Conservation (phyloP, 2,113 vertebrate species). For the Arothron firmamentum region DNA sequence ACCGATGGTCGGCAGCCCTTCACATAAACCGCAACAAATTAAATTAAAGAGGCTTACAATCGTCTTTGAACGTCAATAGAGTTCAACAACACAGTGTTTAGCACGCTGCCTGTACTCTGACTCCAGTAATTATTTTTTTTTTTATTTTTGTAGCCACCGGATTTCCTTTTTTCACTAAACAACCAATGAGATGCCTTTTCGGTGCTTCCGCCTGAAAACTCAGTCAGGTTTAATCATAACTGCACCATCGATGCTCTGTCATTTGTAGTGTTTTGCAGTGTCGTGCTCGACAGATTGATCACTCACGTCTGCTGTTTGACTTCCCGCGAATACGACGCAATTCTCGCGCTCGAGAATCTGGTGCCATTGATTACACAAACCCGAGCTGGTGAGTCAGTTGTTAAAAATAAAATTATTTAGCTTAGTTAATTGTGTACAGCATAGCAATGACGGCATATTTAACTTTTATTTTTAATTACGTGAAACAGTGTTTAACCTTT, state of each 20-base stretch:
- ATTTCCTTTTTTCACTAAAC: constrained; percentile 44
- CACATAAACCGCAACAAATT: too few relatives aligned
- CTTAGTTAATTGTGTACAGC: fast-evolving
- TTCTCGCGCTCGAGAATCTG: constrained; percentile 8
- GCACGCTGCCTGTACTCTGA: neutral
- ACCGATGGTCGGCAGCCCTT: neutral
- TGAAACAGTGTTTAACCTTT: too few relatives aligned
- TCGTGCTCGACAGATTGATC: constrained; percentile 20
- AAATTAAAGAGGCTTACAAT: too few relatives aligned
- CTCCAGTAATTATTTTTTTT: constrained; percentile 19
- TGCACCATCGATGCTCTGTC: constrained; percentile 28
- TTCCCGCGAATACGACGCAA: constrained; percentile 67
- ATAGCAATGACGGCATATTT: fast-evolving
- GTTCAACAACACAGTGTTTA: neutral
- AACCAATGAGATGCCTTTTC: constrained; percentile 40
- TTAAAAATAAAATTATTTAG: neutral
- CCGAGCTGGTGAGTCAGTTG: constrained; percentile 12
- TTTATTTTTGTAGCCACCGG: constrained; percentile 34
- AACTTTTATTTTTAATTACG: neutral
- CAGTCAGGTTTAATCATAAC: constrained; percentile 29
- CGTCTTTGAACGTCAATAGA: too few relatives aligned
- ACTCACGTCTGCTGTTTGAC: constrained; percentile 52
- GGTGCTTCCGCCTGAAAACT: constrained; percentile 9
- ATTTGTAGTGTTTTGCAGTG: fast-evolving
- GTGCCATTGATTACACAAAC: neutral